Evolutionary conservation across 1,140 invertebrate species (phyloP), one percentile per base, ranked within the genome.

Genomic region (Cyclina sinensis): DNA sequence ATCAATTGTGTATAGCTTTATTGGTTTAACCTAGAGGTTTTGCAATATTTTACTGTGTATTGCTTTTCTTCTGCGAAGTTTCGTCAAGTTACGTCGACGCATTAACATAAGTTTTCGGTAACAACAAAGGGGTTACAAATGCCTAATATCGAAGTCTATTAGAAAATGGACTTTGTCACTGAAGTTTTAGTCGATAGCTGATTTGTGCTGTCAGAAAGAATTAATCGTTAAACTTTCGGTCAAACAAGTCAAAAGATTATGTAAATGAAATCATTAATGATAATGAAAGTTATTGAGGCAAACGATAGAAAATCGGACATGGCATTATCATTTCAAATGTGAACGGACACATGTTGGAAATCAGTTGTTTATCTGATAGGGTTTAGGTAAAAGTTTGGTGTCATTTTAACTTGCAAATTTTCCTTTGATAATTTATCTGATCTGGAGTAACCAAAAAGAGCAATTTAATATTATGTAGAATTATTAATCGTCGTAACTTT

Each of bases 211-310:
- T 62, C 57, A 62, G 3, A 62, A n/a, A 27, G 57, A 21, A 62
- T 62, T 62, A 62, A 62, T 62, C 57, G n/a, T 62, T 62, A 27
- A 62, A 18, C 57, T 62, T 27, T 62, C 57, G 18, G 24, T 62
- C n/a, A n/a, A 24, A 18, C 21, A 11, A 62, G 51, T 54, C 51
- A 54, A 43, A 14, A 18, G 51, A 54, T 54, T 54, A 54, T 54
- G 51, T n/a, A 54, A 54, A 54, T 54, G 51, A 54, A 54, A 54
- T 54, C 51, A 54, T 18, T 54, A 18, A 54, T 18, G 21, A 54
- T 7, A 54, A 12, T 12, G 12, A 54, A 14, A n/a, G 51, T 54
- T 54, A 54, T 18, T 54, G 51, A 54, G 21, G 51, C 51, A 54
- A 54, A 11, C 21, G 21, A 54, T 54, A 12, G 4, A 11, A 54